These are phyloP conservation scores for Phyllotis vaccarum DNA, from an alignment of 2,797 vertebrate species.

Conservation along the genomic window DNA sequence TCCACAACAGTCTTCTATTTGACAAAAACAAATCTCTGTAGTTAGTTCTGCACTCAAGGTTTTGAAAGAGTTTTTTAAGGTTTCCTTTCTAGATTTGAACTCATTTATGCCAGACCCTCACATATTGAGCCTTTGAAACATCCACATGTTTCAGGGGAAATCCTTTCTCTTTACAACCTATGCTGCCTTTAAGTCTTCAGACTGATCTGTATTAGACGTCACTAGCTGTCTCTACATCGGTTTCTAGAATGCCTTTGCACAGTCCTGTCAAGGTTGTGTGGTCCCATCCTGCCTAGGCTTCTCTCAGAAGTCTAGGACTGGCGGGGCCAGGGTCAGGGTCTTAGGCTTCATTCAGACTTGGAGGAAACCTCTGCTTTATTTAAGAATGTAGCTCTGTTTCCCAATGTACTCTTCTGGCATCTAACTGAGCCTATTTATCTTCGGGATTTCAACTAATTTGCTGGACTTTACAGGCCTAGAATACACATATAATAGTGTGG, in stretches of 20 bases:
- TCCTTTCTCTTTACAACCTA: neutral
- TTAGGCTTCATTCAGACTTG: conserved; percentile 20
- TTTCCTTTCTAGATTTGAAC: conserved; percentile 37
- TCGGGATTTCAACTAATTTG: conserved; percentile 18
- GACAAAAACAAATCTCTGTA: neutral
- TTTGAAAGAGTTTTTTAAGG: neutral
- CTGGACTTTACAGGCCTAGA: neutral
- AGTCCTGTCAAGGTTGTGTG: neutral
- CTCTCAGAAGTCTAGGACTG: conserved; percentile 11
- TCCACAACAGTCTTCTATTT: neutral
- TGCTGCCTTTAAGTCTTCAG: neutral
- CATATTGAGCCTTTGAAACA: neutral
- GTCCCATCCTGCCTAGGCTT: neutral
- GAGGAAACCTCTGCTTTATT: conserved; percentile 8
- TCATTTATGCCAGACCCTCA: conserved; percentile 26
- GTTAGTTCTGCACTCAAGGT: neutral
- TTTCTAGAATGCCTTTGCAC: neutral
- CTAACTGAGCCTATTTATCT: neutral
- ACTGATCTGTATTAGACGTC: neutral
- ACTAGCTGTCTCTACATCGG: neutral
- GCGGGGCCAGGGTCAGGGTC: neutral
- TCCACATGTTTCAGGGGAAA: neutral
- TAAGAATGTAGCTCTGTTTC: conserved; percentile 8
- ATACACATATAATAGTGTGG: neutral
- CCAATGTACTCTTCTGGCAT: conserved; percentile 34